Percentiles rank a stretch among this genome's conserved stretches.
Evolutionary conservation across 2,797 vertebrate genomes (phyloP).

Genomic region (Myoxocephalus aenaeus): DNA sequence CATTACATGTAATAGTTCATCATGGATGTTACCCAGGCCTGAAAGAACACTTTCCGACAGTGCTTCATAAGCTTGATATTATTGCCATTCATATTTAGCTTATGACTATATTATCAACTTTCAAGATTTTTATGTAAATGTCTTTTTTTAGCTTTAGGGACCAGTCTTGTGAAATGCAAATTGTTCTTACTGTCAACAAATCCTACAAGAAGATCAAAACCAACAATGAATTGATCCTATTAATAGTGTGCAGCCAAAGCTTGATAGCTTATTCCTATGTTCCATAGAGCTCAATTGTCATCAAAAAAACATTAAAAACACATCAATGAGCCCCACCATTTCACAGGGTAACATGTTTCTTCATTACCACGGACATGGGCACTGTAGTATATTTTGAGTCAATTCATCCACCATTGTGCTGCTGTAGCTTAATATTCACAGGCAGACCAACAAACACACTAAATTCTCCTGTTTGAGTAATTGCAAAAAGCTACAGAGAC

Average conservation of each 20-base stretch:
- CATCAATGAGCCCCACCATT: constrained; percentile 20
- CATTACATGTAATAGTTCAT: constrained; percentile 10
- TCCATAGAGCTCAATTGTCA: background rate
- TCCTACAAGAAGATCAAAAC: background rate
- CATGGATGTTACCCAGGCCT: constrained; percentile 20
- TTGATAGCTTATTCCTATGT: constrained; percentile 13
- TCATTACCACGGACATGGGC: constrained; percentile 27
- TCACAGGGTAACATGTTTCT: constrained; percentile 5
- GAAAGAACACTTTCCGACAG: constrained; percentile 5
- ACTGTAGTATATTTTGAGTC: constrained; percentile 12
- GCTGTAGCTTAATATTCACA: constrained; percentile 6
- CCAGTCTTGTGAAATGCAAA: background rate
- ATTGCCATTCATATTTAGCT: background rate
- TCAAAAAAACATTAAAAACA: constrained; percentile 51
- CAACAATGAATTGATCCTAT: background rate
- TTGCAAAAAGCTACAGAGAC: background rate
- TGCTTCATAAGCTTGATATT: constrained; percentile 12
- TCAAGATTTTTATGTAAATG: constrained; percentile 1
- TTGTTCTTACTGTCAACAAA: constrained; percentile 5
- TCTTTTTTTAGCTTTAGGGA: constrained; percentile 2
- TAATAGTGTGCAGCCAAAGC: constrained; percentile 23
- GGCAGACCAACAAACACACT: background rate
- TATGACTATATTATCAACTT: background rate
- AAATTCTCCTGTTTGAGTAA: background rate
- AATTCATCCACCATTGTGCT: background rate